Percentiles rank a stretch among this genome's conserved stretches.
Conservation (phyloP, 2,113 vertebrate species). For the Pterophyllum scalare region DNA sequence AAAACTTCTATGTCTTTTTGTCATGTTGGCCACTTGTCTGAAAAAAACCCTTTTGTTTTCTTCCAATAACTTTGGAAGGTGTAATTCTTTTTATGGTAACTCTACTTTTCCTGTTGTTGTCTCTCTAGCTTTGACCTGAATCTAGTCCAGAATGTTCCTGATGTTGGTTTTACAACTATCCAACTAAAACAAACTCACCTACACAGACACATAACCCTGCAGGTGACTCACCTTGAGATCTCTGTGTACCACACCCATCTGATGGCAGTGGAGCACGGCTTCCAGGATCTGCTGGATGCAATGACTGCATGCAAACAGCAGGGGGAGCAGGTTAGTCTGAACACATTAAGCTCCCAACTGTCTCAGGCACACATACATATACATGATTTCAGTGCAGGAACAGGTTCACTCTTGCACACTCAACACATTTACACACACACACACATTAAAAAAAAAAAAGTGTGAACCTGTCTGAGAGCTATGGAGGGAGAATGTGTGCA, state of each 20-base stretch:
- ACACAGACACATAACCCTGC: constrained; percentile 24
- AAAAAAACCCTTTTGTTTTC: neutral
- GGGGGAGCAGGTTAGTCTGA: constrained; percentile 77
- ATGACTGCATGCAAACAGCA: constrained; percentile 87
- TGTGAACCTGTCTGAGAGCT: constrained; percentile 66
- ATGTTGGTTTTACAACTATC: neutral
- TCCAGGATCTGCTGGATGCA: constrained; percentile 94
- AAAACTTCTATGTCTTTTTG: neutral
- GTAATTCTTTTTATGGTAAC: neutral
- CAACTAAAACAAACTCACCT: neutral
- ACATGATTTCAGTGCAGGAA: neutral
- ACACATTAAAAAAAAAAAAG: neutral
- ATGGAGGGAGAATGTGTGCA: constrained; percentile 21
- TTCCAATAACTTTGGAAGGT: neutral
- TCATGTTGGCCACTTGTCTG: neutral
- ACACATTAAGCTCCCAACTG: constrained; percentile 46
- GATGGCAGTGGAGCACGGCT: constrained; percentile 90
- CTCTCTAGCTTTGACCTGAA: neutral
- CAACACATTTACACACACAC: neutral
- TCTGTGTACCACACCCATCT: constrained; percentile 93
- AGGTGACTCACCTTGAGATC: constrained; percentile 90
- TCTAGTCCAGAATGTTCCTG: neutral
- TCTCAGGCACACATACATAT: constrained; percentile 37
- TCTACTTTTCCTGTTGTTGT: neutral
- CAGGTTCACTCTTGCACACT: neutral